Percentiles rank a stretch among this genome's conserved stretches.
Evolutionary conservation across 2,113 vertebrate species (phyloP).

Genomic region (Triplophysa dalaica): DNA sequence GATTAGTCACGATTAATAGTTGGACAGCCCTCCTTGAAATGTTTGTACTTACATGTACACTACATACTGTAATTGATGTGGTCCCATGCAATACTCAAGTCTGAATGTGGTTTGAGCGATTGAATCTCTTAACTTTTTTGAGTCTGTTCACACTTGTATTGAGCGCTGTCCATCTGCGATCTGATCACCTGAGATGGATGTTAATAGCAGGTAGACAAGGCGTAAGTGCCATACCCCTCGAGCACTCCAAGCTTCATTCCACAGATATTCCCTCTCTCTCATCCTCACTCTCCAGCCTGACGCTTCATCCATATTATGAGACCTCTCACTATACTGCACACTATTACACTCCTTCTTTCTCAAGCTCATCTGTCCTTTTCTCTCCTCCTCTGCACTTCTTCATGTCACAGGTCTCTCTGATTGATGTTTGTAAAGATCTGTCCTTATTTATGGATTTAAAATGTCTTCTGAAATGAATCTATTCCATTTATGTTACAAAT

Average conservation of each 20-base stretch:
- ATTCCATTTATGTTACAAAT: background rate
- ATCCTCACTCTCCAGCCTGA: constrained; percentile 26
- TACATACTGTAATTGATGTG: too few species aligned
- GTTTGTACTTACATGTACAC: too few species aligned
- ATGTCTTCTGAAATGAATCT: background rate
- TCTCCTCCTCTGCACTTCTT: background rate
- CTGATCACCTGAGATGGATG: background rate
- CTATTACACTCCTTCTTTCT: background rate
- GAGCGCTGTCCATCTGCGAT: background rate
- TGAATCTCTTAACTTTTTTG: background rate
- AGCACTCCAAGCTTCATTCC: constrained; percentile 2
- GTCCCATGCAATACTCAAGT: too few species aligned
- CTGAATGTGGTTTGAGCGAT: background rate
- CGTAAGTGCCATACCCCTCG: constrained; percentile 10
- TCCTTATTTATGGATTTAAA: background rate
- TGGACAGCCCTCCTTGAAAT: too few species aligned
- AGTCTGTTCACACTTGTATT: background rate
- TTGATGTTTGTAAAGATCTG: background rate
- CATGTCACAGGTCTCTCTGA: background rate
- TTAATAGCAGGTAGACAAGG: too few species aligned
- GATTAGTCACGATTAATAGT: too few species aligned
- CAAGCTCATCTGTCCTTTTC: background rate
- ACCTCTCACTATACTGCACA: background rate
- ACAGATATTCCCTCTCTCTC: background rate
- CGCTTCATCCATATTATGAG: constrained; percentile 18